Conservation (phyloP, 1,140 invertebrate species). For the Drosophila arawakana region DNA sequence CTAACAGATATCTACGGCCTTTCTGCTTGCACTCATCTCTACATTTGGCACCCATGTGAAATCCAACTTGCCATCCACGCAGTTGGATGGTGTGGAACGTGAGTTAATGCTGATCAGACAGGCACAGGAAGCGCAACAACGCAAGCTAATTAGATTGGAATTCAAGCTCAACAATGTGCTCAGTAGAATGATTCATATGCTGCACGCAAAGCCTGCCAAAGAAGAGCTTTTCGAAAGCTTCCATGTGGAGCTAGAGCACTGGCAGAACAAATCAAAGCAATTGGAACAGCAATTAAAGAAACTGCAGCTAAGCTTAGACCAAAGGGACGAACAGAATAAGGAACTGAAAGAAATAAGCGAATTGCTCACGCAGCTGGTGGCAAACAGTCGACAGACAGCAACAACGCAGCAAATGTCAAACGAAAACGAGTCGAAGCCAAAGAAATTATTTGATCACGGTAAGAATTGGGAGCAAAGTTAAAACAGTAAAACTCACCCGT, state of each 20-base stretch:
- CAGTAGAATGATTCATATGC: conserved; percentile 56
- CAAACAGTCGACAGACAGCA: not conserved
- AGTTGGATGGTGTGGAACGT: conserved; percentile 21
- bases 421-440: not conserved
- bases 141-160: conserved; percentile 57
- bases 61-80: conserved; percentile 1
- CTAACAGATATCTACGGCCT: conserved; percentile 37
- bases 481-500: conserved; percentile 35
- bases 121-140: conserved; percentile 48
- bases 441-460: not conserved
- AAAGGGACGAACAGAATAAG: conserved; percentile 28
- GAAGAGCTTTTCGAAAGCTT: conserved; percentile 29
- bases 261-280: not conserved
- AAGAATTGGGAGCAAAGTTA: not conserved
- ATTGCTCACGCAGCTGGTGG: conserved; percentile 8
- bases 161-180: conserved; percentile 62
- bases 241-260: conserved; percentile 13
- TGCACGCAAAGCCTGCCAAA: conserved; percentile 28
- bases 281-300: conserved; percentile 7
- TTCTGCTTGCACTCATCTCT: conserved; percentile 37
- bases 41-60: not conserved
- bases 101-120: conserved; percentile 59
- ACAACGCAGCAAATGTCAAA: not conserved
- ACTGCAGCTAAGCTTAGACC: conserved; percentile 5
- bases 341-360: conserved; percentile 27